A percentile compares a stretch with the other conserved stretches of the same genome.
These are phyloP conservation scores for Rhysida immarginata DNA, from an alignment of 1,140 invertebrate genomes.

Conservation along the genomic window DNA sequence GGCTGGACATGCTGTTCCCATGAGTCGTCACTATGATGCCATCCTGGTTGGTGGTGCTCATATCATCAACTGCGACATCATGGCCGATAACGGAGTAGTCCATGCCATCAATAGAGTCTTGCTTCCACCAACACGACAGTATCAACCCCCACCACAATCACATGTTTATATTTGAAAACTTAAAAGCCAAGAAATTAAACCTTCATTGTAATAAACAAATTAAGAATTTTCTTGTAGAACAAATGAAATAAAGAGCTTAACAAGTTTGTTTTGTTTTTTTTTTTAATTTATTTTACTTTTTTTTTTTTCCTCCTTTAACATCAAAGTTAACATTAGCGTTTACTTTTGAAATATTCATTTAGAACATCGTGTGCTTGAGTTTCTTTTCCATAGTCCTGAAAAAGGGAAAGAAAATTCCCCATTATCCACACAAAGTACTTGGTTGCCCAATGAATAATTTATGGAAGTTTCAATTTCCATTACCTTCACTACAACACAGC, in stretches of 20 bases:
- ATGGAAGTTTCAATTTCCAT: too few species aligned
- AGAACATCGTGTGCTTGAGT: slow-evolving; percentile 82
- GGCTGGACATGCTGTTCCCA: slow-evolving; percentile 28
- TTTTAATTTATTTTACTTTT: background rate
- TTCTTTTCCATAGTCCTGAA: slow-evolving; percentile 88
- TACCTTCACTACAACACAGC: slow-evolving; percentile 91
- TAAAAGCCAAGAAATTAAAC: too few species aligned
- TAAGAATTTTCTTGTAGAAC: too few species aligned
- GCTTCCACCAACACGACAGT: too few species aligned
- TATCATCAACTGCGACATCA: slow-evolving; percentile 39
- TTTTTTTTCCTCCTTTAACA: background rate
- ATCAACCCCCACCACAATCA: background rate
- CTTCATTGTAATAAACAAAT: too few species aligned
- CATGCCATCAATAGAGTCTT: slow-evolving; percentile 36
- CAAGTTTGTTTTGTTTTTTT: too few species aligned
- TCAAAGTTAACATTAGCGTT: slow-evolving; percentile 8
- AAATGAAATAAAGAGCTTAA: too few species aligned
- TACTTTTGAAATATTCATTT: slow-evolving; percentile 68
- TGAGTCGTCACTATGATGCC: slow-evolving; percentile 33
- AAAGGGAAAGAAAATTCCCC: too few species aligned
- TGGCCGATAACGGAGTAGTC: slow-evolving; percentile 41
- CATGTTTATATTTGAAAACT: too few species aligned
- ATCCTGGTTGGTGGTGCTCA: slow-evolving; percentile 38
- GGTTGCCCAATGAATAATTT: too few species aligned
- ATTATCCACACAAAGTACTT: too few species aligned